phyloP scores from a whole-genome alignment of 2,113 vertebrate genomes.

The Grus americana region DNA sequence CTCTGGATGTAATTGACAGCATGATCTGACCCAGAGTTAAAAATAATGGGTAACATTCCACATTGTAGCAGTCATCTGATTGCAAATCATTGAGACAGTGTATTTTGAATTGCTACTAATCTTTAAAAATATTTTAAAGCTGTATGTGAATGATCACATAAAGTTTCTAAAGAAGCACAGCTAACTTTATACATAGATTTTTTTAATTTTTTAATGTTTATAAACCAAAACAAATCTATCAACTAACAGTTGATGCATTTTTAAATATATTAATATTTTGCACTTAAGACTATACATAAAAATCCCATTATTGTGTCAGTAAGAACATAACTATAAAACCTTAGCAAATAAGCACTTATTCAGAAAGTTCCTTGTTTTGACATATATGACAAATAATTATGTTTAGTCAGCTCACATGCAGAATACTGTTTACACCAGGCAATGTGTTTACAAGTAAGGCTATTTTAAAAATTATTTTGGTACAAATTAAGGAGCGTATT shows the following conservation, averaged over 20 bases:
- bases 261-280: slow-evolving; percentile 70
- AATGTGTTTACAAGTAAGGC: slow-evolving; percentile 18
- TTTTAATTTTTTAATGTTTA: slow-evolving; percentile 72
- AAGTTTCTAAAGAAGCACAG: slow-evolving; percentile 75
- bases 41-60: not conserved
- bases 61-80: not conserved
- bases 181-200: slow-evolving; percentile 74
- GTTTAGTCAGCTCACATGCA: not conserved
- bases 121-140: slow-evolving; percentile 51
- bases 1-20: slow-evolving; percentile 2
- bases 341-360: not conserved
- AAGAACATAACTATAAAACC: not conserved
- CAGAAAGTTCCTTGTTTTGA: not conserved
- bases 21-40: not conserved
- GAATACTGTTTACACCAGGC: slow-evolving; percentile 15
- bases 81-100: not conserved
- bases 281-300: slow-evolving; percentile 14
- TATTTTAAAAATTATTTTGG: not conserved
- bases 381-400: not conserved
- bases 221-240: slow-evolving; percentile 58
- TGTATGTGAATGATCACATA: slow-evolving; percentile 41
- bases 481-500: not conserved
- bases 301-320: not conserved
- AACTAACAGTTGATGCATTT: slow-evolving; percentile 54
- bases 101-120: slow-evolving; percentile 38